Percentiles rank a stretch among this genome's conserved stretches.
These are phyloP conservation scores for Lutraria lutraria DNA, from an alignment of 2,888 invertebrate genomes.

Conservation along the genomic window DNA sequence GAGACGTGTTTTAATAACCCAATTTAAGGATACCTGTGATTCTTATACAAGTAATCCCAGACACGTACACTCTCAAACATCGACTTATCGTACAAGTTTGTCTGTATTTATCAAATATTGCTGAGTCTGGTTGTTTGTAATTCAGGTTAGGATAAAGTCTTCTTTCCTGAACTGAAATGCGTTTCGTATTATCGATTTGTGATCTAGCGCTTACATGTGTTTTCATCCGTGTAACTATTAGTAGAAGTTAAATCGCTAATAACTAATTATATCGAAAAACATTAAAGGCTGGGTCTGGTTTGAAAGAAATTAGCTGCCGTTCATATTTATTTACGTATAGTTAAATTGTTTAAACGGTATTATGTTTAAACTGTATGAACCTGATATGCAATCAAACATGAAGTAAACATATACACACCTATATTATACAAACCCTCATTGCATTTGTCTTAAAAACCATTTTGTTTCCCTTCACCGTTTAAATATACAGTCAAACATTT, in stretches of 20 bases:
- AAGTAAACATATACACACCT: not conserved
- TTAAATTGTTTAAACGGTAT: not conserved
- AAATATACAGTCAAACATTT: not conserved
- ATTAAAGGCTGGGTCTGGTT: not conserved
- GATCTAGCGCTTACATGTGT: not conserved
- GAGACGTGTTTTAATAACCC: not conserved
- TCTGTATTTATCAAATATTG: not conserved
- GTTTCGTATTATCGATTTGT: not conserved
- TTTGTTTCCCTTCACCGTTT: not conserved
- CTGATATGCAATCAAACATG: not conserved
- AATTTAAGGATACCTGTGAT: no score
- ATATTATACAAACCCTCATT: not conserved
- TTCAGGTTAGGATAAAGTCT: not conserved
- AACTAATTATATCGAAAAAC: not conserved
- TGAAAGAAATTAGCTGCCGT: not conserved
- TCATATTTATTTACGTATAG: not conserved
- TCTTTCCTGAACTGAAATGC: not conserved
- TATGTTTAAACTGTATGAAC: not conserved
- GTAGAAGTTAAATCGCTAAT: not conserved
- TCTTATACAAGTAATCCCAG: no score
- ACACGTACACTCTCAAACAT: not conserved
- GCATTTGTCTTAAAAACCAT: not conserved
- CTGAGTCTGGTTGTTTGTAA: not conserved
- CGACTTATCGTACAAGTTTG: not conserved
- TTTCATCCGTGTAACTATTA: slow-evolving; percentile 6